Evolutionary conservation across 2,888 invertebrate genomes (phyloP), one percentile per base, ranked within the genome.

Genomic region (Macrosiphum euphorbiae): DNA sequence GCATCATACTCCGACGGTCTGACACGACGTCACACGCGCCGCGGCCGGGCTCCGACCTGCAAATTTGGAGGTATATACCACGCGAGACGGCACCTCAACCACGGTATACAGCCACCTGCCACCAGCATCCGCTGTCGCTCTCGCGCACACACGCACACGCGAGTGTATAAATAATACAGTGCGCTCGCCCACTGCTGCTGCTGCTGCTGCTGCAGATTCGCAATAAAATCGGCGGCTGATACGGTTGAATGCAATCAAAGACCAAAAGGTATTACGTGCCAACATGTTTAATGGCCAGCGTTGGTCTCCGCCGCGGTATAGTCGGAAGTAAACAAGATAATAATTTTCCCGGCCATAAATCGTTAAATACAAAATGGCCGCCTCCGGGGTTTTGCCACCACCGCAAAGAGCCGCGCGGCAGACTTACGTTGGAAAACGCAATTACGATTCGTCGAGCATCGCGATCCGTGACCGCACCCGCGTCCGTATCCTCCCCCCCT

Each of bases 311-410:
- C 86, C 10, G 11, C 58, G 61, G 89, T 44, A 44, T 44, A 67
- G 90, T 67, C 67, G 90, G 50, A 50, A 67, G 67, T 90, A 90
- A 90, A 90, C 90, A 90, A 78, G 90, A 90, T 90, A 90, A 78
- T 90, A 90, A 90, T 90, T 90, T 67, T 50, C 67, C 67, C 67
- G 90, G 90, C 50, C 67, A 20, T 90, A 90, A 90, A 90, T 90
- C 67, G 67, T 90, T 78, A 90, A 90, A 90, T 67, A 50, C 90
- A 90, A 90, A 90, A 90, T 78, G 90, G 90, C 90, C 90, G 67
- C 61, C 90, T 20, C 28, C 90, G 47, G 47, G 78, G 90, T 90
- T 35, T 47, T 47, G 90, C 47, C 67, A 35, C 47, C 47, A 28
- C 67, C 35, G 90, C 90, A 90, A 67, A 67, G 61, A 67, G 50